Evolutionary conservation across 1,140 invertebrate species (phyloP).

Genomic region (Archegozetes longisetosus): DNA sequence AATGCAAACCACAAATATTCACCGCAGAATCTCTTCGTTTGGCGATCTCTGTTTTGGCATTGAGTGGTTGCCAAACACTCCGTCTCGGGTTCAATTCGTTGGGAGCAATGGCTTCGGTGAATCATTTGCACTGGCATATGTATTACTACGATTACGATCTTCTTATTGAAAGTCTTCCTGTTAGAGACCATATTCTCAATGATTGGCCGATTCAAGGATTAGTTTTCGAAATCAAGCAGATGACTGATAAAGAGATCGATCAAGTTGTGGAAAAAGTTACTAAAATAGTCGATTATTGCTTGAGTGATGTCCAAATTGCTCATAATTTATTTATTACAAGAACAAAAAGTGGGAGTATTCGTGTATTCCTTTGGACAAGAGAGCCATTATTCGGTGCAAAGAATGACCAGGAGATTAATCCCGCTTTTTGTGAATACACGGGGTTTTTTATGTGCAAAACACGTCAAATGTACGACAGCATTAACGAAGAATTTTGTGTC

Average conservation of each 20-base stretch:
- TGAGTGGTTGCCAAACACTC: constrained; percentile 21
- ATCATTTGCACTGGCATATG: constrained; percentile 31
- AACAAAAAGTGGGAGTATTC: constrained; percentile 7
- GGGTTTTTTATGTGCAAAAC: constrained; percentile 20
- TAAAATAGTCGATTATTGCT: constrained; percentile 11
- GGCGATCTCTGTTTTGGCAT: constrained; percentile 14
- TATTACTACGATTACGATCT: constrained; percentile 30
- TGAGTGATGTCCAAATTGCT: constrained; percentile 16
- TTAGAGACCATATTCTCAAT: background rate
- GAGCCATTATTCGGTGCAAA: constrained; percentile 16
- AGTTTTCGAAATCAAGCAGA: constrained; percentile 16
- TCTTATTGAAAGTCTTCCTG: constrained; percentile 22
- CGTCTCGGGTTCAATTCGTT: constrained; percentile 32
- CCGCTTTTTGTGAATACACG: constrained; percentile 20
- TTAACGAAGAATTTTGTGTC: constrained; percentile 15
- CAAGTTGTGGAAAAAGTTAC: constrained; percentile 5
- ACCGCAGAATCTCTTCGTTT: constrained; percentile 16
- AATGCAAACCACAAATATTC: constrained; percentile 24
- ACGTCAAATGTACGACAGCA: constrained; percentile 9
- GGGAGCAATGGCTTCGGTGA: constrained; percentile 33
- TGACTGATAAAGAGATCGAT: background rate
- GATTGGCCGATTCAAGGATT: constrained; percentile 19
- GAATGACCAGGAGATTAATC: constrained; percentile 14
- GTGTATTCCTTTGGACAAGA: constrained; percentile 20
- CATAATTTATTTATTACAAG: constrained; percentile 23